phyloP scores from a whole-genome alignment of 2,113 vertebrate species.

The Aegithalos caudatus region DNA sequence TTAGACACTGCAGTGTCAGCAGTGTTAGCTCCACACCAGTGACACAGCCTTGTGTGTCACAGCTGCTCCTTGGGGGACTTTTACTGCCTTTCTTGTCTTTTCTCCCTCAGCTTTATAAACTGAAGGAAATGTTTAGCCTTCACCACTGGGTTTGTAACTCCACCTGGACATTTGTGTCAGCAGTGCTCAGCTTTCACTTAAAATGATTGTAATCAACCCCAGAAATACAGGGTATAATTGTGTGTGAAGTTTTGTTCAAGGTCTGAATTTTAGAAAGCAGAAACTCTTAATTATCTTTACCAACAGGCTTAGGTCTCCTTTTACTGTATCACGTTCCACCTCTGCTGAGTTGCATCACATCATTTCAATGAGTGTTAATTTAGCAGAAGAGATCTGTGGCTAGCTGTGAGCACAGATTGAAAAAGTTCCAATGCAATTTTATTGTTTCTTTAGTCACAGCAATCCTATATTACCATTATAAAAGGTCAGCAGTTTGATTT shows the following conservation, averaged over 20 bases:
- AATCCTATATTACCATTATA: not conserved
- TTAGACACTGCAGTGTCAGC: not conserved
- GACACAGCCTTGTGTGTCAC: not conserved
- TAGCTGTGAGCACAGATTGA: not conserved
- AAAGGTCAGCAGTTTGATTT: not conserved
- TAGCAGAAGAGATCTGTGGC: not conserved
- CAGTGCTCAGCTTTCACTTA: not conserved
- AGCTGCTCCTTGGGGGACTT: not conserved
- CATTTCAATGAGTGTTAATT: not conserved
- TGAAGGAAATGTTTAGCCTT: not conserved
- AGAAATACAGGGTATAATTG: not conserved
- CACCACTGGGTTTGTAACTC: not conserved
- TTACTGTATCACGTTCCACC: not conserved
- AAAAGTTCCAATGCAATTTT: not conserved
- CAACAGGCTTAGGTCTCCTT: not conserved
- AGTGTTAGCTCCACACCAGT: not conserved
- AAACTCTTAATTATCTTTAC: not conserved
- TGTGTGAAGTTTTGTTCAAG: not conserved
- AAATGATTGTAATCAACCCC: accelerated
- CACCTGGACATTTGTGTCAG: not conserved
- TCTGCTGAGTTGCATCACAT: not conserved
- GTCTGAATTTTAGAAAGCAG: not conserved
- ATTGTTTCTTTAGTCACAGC: not conserved
- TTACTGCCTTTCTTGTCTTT: not conserved
- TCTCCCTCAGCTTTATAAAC: not conserved